These are phyloP conservation scores for Pelodiscus sinensis DNA, from an alignment of 2,113 vertebrate genomes.

Conservation along the genomic window DNA sequence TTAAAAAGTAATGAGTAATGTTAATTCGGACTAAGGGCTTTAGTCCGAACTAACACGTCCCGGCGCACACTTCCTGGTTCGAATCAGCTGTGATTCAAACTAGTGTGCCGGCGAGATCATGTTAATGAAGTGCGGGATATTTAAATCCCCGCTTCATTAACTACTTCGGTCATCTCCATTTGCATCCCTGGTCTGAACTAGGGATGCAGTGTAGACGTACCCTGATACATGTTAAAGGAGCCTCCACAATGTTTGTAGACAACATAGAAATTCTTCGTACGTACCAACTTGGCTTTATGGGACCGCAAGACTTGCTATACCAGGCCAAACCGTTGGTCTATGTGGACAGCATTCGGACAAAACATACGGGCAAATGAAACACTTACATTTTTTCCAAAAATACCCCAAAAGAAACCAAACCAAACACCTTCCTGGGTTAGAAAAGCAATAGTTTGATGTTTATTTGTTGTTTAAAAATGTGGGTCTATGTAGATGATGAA, in stretches of 20 bases:
- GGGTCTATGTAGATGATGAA: neutral
- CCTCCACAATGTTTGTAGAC: neutral
- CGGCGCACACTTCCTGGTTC: too few species aligned
- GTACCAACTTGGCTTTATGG: neutral
- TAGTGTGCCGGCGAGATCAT: too few species aligned
- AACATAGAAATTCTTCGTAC: neutral
- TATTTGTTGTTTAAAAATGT: slow-evolving; percentile 7
- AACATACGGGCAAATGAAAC: neutral
- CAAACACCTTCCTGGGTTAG: neutral
- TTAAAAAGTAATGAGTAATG: too few species aligned
- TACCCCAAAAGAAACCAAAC: neutral
- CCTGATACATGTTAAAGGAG: neutral
- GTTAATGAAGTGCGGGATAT: too few species aligned
- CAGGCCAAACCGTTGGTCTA: neutral
- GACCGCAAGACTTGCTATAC: neutral
- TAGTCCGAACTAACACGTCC: too few species aligned
- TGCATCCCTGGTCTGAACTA: too few species aligned
- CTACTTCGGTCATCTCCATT: too few species aligned
- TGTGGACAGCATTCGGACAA: slow-evolving; percentile 13
- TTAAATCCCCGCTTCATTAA: too few species aligned
- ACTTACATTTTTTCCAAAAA: slow-evolving; percentile 6
- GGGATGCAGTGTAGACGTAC: too few species aligned
- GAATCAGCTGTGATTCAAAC: too few species aligned
- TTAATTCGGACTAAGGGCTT: too few species aligned
- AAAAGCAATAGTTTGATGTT: slow-evolving; percentile 10